Evolutionary conservation across 2,797 vertebrate species (phyloP), one percentile per base, ranked within the genome.

Genomic region (Hippocampus kuda): DNA sequence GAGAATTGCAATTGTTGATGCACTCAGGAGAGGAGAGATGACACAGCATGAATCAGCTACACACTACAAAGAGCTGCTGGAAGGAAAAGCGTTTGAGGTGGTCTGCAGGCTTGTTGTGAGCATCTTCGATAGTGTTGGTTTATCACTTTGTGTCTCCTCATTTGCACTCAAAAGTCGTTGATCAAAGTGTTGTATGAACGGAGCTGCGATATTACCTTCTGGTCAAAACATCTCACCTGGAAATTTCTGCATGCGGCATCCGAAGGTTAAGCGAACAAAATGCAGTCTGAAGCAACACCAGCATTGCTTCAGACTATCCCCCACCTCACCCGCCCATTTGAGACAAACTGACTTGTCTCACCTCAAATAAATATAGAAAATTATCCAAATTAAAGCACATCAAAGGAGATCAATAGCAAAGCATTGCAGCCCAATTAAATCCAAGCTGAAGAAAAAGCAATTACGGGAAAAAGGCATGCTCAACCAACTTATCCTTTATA

Each of bases 401-500:
- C 88, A 90, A 91, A 91, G 76, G 79, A 85, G 90, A 92, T 92
- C 91, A 89, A 92, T 92, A 93, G 90, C 63, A 90, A 88, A 91
- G 88, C 86, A 88, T 84, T 79, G 86, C 86, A 81, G 89, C 82
- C 87, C 91, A 91, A 92, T 92, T 91, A 92, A 88, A 90, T 91
- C 80, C 84, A 82, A 88, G 81, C 87, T 72, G 86, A 87, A 87
- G 85, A 89, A 91, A 91, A 92, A 91, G 90, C 91, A 92, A 91
- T 92, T 91, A 92, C 85, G 88, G 84, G 87, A 91, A 91, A 38
- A 92, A 92, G 88, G 88, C 87, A 88, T 89, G 87, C 89, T 87
- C 88, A 90, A 89, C 87, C 87, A 90, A 90, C 91, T 91, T 90
- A 91, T 87, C 89, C 88, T 91, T 83, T 88, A 85, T 89, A 90